Base-by-base conservation (phyloP, 2,113 vertebrate species). In the Actenoides hombroni region DNA sequence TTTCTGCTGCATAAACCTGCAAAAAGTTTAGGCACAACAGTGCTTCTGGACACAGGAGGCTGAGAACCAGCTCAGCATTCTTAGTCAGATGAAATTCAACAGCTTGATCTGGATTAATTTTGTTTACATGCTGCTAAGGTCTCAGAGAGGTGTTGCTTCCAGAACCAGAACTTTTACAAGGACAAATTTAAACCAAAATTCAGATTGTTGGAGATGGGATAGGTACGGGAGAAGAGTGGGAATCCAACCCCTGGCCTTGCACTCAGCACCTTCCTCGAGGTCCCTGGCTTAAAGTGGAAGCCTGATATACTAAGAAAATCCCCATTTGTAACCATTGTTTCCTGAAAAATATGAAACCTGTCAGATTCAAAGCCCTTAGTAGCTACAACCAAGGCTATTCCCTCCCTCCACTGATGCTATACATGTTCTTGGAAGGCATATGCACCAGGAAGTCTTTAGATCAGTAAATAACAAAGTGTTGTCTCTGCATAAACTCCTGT, bases 391-490 rank as follows among this genome's bases (percentile, higher is more conserved):
- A 85, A 74, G 20, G n/a, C 9, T 81, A 44, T 53, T 85, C 18
- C 14, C 23, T 44, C 21, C 71, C 14, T 77, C 16, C 23, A 40
- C 8, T 1, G 0, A 24, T 8, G 11, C 13, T 49, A 42, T 12
- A 2, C 1, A 0, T 81, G 15, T 75, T 85, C 25, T 35, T 10
- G 3, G 40, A n/a, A 70, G 11, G 28, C 7, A 1, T 10, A 37
- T 21, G n/a, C 53, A 40, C 40, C 59, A 81, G 51, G 8, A 86
- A 65, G 3, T 18, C 11, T 11, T 77, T 26, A 78, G 31, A 23
- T 42, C 28, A 64, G 35, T 29, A 42, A 51, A 44, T 25, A 69
- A 33, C n/a, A 68, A 76, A 90, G 39, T 23, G 35, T 85, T 26
- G 16, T 68, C 29, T 73, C 57, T 82, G 29, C 19, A 26, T 1